These are phyloP conservation scores for Pangasius sanitwongsei DNA, from an alignment of 2,797 vertebrate species.

Conservation along the genomic window DNA sequence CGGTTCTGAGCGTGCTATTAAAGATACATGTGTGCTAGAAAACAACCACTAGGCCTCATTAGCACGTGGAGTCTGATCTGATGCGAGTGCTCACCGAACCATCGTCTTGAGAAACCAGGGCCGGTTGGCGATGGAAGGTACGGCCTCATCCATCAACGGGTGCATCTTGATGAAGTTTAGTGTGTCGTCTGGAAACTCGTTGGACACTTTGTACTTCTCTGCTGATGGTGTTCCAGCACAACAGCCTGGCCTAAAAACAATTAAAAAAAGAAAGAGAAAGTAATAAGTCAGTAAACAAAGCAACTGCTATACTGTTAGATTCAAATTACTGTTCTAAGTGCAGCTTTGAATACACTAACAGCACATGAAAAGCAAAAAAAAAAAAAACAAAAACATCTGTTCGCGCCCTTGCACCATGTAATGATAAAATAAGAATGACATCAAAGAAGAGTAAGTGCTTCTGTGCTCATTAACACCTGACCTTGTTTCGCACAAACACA, in stretches of 20 bases:
- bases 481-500: constrained; percentile 66
- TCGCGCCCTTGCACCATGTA: constrained; percentile 10
- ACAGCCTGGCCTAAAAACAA: constrained; percentile 84
- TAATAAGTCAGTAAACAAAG: neutral
- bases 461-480: constrained; percentile 63
- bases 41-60: constrained; percentile 1
- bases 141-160: constrained; percentile 97
- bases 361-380: neutral
- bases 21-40: constrained; percentile 50
- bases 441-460: constrained; percentile 46
- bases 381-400: neutral
- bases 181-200: constrained; percentile 96
- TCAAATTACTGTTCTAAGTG: neutral
- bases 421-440: constrained; percentile 44
- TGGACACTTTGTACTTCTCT: constrained; percentile 91
- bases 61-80: constrained; percentile 7
- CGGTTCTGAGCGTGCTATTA: neutral
- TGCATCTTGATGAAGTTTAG: constrained; percentile 99
- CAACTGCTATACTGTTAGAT: neutral
- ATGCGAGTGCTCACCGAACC: constrained; percentile 85
- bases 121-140: constrained; percentile 89
- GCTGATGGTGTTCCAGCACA: constrained; percentile 86
- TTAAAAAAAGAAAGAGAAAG: neutral
- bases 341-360: neutral
- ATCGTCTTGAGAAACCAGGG: constrained; percentile 99